Evolutionary conservation across 2,113 vertebrate species (phyloP).

Genomic region (Promerops cafer): DNA sequence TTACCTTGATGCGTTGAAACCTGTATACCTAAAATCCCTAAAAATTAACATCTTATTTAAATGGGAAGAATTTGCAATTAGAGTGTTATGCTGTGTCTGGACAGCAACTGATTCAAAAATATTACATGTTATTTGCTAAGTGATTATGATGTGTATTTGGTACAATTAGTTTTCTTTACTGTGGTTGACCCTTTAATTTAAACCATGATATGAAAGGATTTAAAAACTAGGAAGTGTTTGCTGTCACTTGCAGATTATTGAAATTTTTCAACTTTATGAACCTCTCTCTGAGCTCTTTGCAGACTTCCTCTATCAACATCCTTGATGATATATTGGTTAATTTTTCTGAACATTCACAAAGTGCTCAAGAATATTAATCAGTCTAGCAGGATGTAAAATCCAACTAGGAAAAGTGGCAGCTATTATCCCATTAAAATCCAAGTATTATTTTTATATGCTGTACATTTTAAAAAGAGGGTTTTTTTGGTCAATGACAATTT

Average conservation of each 20-base stretch:
- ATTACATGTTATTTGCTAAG: not conserved
- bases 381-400: not conserved
- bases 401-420: not conserved
- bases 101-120: not conserved
- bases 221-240: not conserved
- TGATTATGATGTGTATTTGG: not conserved
- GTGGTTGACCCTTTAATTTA: not conserved
- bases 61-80: not conserved
- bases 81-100: not conserved
- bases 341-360: not conserved
- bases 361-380: not conserved
- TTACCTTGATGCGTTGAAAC: not conserved
- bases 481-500: not conserved
- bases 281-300: not conserved
- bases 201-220: not conserved
- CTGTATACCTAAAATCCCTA: not conserved
- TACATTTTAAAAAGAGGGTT: fast-evolving
- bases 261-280: not conserved
- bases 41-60: not conserved
- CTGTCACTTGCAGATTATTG: not conserved
- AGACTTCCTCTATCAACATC: not conserved
- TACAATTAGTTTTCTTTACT: not conserved
- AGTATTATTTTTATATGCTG: not conserved
- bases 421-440: not conserved
- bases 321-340: not conserved